A percentile compares a stretch with the other conserved stretches of the same genome.
phyloP scores from a whole-genome alignment of 2,888 invertebrate genomes.

The Iphiclides podalirius region DNA sequence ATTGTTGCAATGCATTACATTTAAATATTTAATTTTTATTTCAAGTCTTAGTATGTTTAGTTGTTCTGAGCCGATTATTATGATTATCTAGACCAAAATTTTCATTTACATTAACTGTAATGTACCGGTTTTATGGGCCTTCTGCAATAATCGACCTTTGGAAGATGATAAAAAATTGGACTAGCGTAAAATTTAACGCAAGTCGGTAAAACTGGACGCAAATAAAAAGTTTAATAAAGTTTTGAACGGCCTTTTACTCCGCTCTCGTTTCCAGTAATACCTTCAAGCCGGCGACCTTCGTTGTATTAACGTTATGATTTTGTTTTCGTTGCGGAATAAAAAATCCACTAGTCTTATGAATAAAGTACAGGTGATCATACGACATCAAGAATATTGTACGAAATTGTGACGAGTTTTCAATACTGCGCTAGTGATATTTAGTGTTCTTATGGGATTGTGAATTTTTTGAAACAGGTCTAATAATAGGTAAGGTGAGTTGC shows the following conservation, averaged over 20 bases:
- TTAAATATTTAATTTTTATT: too few species aligned
- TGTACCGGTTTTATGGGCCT: too few species aligned
- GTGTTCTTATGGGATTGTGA: neutral
- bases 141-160: too few species aligned
- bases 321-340: neutral
- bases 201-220: neutral
- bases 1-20: too few species aligned
- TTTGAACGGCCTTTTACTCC: conserved; percentile 14
- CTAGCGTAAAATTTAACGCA: too few species aligned
- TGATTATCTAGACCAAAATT: too few species aligned
- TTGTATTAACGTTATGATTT: neutral
- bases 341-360: conserved; percentile 12
- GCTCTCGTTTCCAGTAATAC: conserved; percentile 13
- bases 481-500: neutral
- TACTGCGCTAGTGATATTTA: neutral
- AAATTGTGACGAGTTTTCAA: neutral
- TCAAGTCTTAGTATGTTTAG: too few species aligned
- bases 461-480: neutral
- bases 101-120: too few species aligned
- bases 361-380: conserved; percentile 2
- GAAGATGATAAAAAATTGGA: too few species aligned
- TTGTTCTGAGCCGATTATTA: too few species aligned
- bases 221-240: conserved; percentile 6
- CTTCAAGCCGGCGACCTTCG: conserved; percentile 15
- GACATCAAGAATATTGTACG: conserved; percentile 2